Percentiles rank a stretch among this genome's conserved stretches.
These are phyloP conservation scores for Rotaria macrura DNA, from an alignment of 2,888 invertebrate genomes.

Conservation along the genomic window DNA sequence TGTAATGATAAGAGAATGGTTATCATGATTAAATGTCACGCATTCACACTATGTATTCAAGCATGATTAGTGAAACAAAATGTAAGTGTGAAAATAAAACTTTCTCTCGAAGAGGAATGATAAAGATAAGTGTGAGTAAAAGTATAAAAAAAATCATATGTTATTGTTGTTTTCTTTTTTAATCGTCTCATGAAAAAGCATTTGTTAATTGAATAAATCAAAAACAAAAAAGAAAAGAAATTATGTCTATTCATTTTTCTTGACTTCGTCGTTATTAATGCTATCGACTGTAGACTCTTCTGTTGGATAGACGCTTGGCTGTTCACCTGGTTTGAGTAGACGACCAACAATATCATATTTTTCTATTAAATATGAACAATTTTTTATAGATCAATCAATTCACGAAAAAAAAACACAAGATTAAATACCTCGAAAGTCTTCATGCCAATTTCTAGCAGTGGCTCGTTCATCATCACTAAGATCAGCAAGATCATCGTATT, in stretches of 20 bases:
- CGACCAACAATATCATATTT: slow-evolving; percentile 83
- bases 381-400: too few relatives aligned
- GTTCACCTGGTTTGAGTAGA: slow-evolving; percentile 77
- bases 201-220: neutral
- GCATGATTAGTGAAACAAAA: too few relatives aligned
- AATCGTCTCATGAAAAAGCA: neutral
- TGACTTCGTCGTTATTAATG: neutral
- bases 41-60: too few relatives aligned
- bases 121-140: neutral
- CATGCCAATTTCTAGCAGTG: neutral
- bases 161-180: neutral
- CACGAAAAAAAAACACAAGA: too few relatives aligned
- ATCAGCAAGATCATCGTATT: slow-evolving; percentile 89
- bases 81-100: neutral
- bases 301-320: slow-evolving; percentile 77
- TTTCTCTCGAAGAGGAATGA: neutral
- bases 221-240: neutral
- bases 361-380: slow-evolving; percentile 57
- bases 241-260: neutral
- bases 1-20: too few relatives aligned
- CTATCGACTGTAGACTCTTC: slow-evolving; percentile 56
- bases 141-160: neutral
- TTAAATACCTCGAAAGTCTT: neutral
- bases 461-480: slow-evolving; percentile 66
- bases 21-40: too few relatives aligned